Conservation (phyloP, 2,888 invertebrate genomes). For the Drosophila paranaensis region DNA sequence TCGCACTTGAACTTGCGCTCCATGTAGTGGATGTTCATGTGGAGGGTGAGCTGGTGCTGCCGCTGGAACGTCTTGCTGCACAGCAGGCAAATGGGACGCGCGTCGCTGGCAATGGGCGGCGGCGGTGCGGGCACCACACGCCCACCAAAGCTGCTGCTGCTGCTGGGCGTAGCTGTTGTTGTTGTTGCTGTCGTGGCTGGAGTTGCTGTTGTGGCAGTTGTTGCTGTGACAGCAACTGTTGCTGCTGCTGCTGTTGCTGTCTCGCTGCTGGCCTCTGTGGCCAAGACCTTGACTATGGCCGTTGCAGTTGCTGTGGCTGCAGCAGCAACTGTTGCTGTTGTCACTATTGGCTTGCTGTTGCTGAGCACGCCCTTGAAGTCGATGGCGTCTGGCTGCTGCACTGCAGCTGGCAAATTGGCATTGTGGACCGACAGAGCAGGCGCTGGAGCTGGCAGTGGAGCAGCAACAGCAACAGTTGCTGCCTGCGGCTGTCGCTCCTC, state of each 20-base stretch:
- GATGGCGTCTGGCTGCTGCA: conserved; percentile 81
- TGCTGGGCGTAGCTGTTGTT: neutral
- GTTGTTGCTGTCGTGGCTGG: neutral
- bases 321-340: conserved; percentile 19
- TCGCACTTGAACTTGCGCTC: conserved; percentile 96
- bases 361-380: conserved; percentile 83
- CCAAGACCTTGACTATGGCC: neutral
- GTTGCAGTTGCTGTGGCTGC: neutral
- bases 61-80: conserved; percentile 97
- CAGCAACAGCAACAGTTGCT: conserved; percentile 52
- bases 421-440: conserved; percentile 83
- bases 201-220: neutral
- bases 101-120: conserved; percentile 86
- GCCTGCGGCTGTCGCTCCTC: neutral
- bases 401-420: conserved; percentile 78
- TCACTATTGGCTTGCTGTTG: conserved; percentile 15
- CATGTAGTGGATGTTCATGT: conserved; percentile 98
- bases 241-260: neutral
- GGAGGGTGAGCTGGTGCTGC: conserved; percentile 94
- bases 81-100: conserved; percentile 91
- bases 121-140: conserved; percentile 71
- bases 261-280: neutral
- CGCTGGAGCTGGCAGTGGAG: conserved; percentile 56
- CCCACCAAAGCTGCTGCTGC: conserved; percentile 6
- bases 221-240: neutral